Evolutionary conservation across 2,888 invertebrate genomes (phyloP).

Genomic region (Timema cristinae): DNA sequence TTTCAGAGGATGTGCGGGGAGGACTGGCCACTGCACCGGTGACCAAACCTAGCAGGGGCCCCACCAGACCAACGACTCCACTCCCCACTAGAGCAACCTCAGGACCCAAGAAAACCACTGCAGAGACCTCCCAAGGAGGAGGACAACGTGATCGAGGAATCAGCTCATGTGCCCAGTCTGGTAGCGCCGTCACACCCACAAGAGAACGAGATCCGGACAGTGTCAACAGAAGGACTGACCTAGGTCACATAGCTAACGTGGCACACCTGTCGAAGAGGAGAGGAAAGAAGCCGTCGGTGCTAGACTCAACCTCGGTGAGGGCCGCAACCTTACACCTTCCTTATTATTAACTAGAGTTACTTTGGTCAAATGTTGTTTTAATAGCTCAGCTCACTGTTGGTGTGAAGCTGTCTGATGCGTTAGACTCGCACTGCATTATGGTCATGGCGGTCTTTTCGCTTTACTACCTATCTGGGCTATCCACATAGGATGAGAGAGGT

Average conservation of each 20-base stretch:
- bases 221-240: conserved; percentile 40
- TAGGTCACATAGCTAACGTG: conserved; percentile 52
- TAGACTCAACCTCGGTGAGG: conserved; percentile 65
- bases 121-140: conserved; percentile 14
- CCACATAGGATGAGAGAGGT: no score
- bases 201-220: conserved; percentile 67
- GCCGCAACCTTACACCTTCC: not conserved
- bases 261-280: conserved; percentile 51
- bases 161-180: conserved; percentile 33
- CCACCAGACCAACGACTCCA: conserved; percentile 32
- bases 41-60: conserved; percentile 6
- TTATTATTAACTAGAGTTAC: not conserved
- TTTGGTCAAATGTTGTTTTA: no score
- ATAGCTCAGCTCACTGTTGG: no score
- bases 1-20: no score
- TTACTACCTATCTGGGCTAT: no score
- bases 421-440: no score
- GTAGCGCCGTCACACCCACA: conserved; percentile 58
- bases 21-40: not conserved
- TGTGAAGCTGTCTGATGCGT: no score
- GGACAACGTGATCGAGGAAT: conserved; percentile 21
- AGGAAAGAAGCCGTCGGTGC: conserved; percentile 47
- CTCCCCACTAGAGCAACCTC: conserved; percentile 18
- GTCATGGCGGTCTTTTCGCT: no score
- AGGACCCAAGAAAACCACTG: conserved; percentile 10